Base-by-base conservation (phyloP, 2,113 vertebrate genomes). In the Serinus canaria region DNA sequence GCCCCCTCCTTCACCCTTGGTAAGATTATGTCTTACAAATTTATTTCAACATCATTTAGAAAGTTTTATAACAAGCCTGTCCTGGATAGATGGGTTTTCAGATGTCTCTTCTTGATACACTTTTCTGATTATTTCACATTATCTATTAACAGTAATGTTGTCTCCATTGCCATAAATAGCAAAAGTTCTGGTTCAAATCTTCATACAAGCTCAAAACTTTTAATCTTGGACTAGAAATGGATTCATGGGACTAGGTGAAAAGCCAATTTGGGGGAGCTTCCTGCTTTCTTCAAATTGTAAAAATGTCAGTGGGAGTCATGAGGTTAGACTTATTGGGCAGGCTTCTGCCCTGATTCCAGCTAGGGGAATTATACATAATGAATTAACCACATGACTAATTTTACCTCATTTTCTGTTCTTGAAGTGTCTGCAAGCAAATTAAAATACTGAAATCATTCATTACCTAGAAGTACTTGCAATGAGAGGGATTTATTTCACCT, bases 301-400 rank as follows among this genome's bases (percentile, higher is more conserved):
- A 94, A 94, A 75, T 96, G 94, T 94, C 95, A 95, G 16, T 64
- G 64, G 83, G 66, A 96, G 83, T 92, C 88, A 89, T 86, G 96
- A 96, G 60, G 92, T 75, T 94, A 94, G 90, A 96, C 85, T 83
- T 91, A 94, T 55, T 58, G 95, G 79, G 88, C 88, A 89, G 86
- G 53, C n/a, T 92, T 90, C 88, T 92, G 79, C 90, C 77, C 83
- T 96, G 69, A 93, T 92, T 90, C 93, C 84, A 95, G 95, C 90
- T 90, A 90, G 76, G 92, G 90, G 90, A 95, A 84, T 93, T 92
- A 96, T 95, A 95, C 85, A 94, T 96, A 95, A 97, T 96, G 91
- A 93, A 96, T 96, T 97, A 96, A 96, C 88, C 95, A 96, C 93
- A 96, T 95, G 92, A 96, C 93, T 96, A 96, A 97, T 95, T 96